Evolutionary conservation across 2,113 vertebrate genomes (phyloP).

Genomic region (Cercocebus atys): DNA sequence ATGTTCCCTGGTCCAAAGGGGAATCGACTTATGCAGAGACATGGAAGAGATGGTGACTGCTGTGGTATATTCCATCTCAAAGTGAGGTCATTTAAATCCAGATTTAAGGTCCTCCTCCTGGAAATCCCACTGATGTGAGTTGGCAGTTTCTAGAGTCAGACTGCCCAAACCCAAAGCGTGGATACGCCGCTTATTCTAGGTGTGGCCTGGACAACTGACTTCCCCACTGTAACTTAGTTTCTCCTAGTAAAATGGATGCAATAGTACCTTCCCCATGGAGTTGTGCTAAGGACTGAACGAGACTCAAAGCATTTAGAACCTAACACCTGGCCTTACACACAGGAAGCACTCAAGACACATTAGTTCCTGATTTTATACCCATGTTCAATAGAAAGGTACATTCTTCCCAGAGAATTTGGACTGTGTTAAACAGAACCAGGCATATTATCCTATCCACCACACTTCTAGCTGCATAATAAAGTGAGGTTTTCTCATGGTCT

Average conservation of each 20-base stretch:
- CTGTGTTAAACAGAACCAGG: neutral
- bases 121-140: neutral
- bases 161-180: neutral
- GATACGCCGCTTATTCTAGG: neutral
- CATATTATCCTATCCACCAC: neutral
- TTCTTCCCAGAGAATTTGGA: neutral
- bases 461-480: neutral
- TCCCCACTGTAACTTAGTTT: neutral
- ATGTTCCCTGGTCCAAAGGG: neutral
- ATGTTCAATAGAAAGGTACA: neutral
- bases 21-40: neutral
- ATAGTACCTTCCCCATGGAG: accelerated
- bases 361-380: neutral
- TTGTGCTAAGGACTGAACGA: neutral
- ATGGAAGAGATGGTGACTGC: neutral
- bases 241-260: neutral
- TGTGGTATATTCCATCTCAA: neutral
- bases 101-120: neutral
- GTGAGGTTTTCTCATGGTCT: neutral
- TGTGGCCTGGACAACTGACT: neutral
- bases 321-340: neutral
- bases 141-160: neutral
- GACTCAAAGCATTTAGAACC: accelerated
- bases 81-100: neutral
- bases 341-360: neutral